phyloP scores from a whole-genome alignment of 2,888 invertebrate species.

The Lepetodrilus schrolli region DNA sequence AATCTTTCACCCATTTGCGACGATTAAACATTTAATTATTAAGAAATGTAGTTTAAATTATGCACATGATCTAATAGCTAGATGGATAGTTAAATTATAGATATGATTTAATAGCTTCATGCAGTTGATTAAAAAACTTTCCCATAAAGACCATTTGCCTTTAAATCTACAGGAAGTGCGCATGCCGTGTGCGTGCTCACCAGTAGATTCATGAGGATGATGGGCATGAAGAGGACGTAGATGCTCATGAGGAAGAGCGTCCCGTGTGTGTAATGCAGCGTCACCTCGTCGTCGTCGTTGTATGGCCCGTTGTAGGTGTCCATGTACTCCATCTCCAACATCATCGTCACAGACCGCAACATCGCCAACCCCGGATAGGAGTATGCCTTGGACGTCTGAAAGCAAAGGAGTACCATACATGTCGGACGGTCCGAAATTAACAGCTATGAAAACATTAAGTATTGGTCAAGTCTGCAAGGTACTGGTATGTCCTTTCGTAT shows the following conservation, averaged over 20 bases:
- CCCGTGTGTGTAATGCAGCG: slow-evolving; percentile 83
- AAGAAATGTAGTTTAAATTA: too few species aligned
- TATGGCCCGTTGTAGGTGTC: slow-evolving; percentile 86
- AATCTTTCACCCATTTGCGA: too few species aligned
- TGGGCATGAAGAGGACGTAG: slow-evolving; percentile 94
- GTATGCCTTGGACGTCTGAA: slow-evolving; percentile 62
- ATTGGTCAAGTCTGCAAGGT: too few species aligned
- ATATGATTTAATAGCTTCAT: too few species aligned
- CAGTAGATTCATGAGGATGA: slow-evolving; percentile 91
- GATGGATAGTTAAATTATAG: too few species aligned
- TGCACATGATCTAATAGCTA: too few species aligned
- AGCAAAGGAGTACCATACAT: too few species aligned
- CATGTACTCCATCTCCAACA: slow-evolving; percentile 92
- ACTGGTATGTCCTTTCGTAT: too few species aligned
- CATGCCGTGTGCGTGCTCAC: slow-evolving; percentile 75
- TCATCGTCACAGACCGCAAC: slow-evolving; percentile 90
- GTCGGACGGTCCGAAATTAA: too few species aligned
- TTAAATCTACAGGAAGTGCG: background rate
- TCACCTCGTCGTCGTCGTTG: slow-evolving; percentile 61
- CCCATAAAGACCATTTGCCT: background rate
- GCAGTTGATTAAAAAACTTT: too few species aligned
- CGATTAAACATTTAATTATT: too few species aligned
- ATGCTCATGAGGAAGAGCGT: slow-evolving; percentile 86
- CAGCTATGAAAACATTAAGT: too few species aligned
- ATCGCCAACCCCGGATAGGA: slow-evolving; percentile 64